Evolutionary conservation across 2,888 invertebrate species (phyloP).

Genomic region (Pyralis farinalis): DNA sequence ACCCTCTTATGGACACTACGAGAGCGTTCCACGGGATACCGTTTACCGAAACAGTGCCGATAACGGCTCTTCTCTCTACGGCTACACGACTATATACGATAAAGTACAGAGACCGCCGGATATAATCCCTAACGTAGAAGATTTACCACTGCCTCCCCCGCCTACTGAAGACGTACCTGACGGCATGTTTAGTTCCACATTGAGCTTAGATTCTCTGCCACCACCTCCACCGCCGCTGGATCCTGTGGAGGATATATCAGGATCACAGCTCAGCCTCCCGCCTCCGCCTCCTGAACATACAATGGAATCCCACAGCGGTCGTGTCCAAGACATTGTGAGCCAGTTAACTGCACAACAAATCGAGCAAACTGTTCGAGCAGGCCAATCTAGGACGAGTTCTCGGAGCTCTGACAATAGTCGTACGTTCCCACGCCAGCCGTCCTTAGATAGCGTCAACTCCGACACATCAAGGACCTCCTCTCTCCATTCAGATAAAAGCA

Average conservation of each 20-base stretch:
- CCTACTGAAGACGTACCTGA: conserved; percentile 79
- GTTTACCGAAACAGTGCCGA: conserved; percentile 48
- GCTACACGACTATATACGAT: conserved; percentile 75
- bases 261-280: conserved; percentile 88
- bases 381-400: conserved; percentile 56
- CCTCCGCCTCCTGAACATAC: conserved; percentile 85
- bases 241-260: conserved; percentile 82
- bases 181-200: conserved; percentile 86
- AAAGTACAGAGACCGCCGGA: conserved; percentile 38
- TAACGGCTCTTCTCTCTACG: conserved; percentile 57
- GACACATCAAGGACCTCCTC: conserved; percentile 70
- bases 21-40: conserved; percentile 47
- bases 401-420: conserved; percentile 54
- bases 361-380: conserved; percentile 53
- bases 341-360: conserved; percentile 63
- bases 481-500: conserved; percentile 61
- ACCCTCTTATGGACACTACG: conserved; percentile 54
- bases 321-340: conserved; percentile 64
- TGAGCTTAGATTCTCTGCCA: conserved; percentile 90
- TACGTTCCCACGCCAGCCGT: conserved; percentile 78
- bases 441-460: conserved; percentile 78
- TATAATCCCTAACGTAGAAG: conserved; percentile 53
- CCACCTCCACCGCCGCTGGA: conserved; percentile 88
- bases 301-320: conserved; percentile 51
- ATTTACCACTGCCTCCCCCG: conserved; percentile 85